Evolutionary conservation across 2,888 invertebrate genomes (phyloP).

Genomic region (Philaethria dido): DNA sequence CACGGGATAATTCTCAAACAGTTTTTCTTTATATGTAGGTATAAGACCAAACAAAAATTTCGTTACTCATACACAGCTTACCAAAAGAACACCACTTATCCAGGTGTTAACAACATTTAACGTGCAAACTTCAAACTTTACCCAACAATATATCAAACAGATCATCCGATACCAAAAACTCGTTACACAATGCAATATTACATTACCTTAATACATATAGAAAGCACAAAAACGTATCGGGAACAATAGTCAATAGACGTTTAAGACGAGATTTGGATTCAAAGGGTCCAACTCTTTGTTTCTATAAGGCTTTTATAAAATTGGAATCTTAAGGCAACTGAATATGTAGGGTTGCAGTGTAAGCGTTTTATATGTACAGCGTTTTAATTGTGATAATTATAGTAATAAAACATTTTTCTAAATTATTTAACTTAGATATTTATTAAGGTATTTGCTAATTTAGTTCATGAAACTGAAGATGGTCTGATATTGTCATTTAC

Average conservation of each 20-base stretch:
- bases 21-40: no score
- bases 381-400: background rate
- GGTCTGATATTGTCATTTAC: no score
- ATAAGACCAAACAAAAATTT: no score
- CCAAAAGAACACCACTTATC: no score
- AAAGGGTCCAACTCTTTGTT: slow-evolving; percentile 72
- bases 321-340: slow-evolving; percentile 65
- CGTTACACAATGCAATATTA: slow-evolving; percentile 72
- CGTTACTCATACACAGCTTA: no score
- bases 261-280: slow-evolving; percentile 78
- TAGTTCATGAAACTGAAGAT: no score
- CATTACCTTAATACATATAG: slow-evolving; percentile 66
- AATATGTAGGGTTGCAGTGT: slow-evolving; percentile 52
- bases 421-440: no score
- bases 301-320: slow-evolving; percentile 69
- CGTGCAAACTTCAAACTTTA: slow-evolving; percentile 29
- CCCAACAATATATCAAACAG: slow-evolving; percentile 47
- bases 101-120: slow-evolving; percentile 42
- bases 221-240: slow-evolving; percentile 57
- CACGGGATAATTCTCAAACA: no score
- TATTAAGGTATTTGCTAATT: no score
- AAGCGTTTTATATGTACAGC: slow-evolving; percentile 36
- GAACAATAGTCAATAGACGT: slow-evolving; percentile 75
- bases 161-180: slow-evolving; percentile 66
- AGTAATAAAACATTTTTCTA: no score